These are phyloP conservation scores for Artemisiospiza belli DNA, from an alignment of 2,113 vertebrate genomes.

Conservation along the genomic window DNA sequence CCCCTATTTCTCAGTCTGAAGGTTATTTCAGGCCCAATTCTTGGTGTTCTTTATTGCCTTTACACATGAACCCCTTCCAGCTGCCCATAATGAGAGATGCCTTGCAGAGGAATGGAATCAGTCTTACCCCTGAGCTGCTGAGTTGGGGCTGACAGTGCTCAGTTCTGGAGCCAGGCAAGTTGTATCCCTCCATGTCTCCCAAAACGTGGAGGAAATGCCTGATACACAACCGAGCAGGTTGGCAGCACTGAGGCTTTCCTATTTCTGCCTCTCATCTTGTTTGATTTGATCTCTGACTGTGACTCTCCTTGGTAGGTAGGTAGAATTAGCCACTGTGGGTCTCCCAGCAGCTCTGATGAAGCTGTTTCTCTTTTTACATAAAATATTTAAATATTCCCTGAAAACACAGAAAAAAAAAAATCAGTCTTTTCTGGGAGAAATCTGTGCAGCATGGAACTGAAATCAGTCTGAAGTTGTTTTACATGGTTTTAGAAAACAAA, in stretches of 20 bases:
- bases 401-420: background rate
- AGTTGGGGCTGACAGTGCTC: background rate
- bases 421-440: background rate
- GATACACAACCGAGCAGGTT: background rate
- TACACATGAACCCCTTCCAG: rapidly evolving
- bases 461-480: background rate
- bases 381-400: background rate
- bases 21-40: background rate
- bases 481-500: background rate
- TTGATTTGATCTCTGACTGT: background rate
- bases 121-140: background rate
- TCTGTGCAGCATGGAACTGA: background rate
- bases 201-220: background rate
- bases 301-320: background rate
- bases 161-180: background rate
- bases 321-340: background rate
- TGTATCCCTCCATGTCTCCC: background rate
- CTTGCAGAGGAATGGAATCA: background rate
- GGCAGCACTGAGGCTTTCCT: background rate
- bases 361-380: background rate
- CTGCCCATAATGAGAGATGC: background rate
- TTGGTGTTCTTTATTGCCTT: background rate
- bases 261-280: background rate
- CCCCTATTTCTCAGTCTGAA: background rate
- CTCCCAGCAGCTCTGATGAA: background rate